Percentiles rank a stretch among this genome's conserved stretches.
These are phyloP conservation scores for Rhyacophila brunnea DNA, from an alignment of 1,140 invertebrate genomes.

Conservation along the genomic window DNA sequence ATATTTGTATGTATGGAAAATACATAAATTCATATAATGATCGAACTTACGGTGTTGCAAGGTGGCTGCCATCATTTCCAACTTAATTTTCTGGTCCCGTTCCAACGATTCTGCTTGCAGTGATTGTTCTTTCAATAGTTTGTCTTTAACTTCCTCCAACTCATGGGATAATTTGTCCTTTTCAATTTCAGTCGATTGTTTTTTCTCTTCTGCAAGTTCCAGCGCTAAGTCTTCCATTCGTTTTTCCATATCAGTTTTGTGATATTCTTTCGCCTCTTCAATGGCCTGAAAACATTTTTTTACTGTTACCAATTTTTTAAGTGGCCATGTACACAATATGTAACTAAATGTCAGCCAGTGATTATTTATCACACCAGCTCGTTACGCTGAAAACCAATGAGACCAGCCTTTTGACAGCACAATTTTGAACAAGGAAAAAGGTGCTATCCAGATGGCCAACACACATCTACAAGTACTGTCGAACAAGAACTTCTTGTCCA, in stretches of 20 bases:
- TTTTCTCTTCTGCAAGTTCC: constrained; percentile 45
- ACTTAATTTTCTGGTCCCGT: constrained; percentile 39
- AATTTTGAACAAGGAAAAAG: too few species aligned
- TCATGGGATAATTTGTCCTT: constrained; percentile 44
- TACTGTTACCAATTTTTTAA: too few species aligned
- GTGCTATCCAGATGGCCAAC: too few species aligned
- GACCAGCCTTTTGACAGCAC: too few species aligned
- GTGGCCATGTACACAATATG: too few species aligned
- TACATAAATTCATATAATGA: too few species aligned
- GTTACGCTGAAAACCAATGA: too few species aligned
- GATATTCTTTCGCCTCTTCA: constrained; percentile 43
- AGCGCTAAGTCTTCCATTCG: constrained; percentile 46
- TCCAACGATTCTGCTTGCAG: constrained; percentile 41
- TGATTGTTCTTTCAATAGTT: constrained; percentile 38
- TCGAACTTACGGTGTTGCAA: constrained; percentile 44
- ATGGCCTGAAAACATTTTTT: constrained; percentile 43
- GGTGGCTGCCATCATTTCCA: constrained; percentile 39
- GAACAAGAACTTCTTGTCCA: too few species aligned
- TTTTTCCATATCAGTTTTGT: constrained; percentile 44
- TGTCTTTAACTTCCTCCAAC: constrained; percentile 42
- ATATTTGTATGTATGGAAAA: too few species aligned
- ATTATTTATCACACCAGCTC: too few species aligned
- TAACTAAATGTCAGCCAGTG: too few species aligned
- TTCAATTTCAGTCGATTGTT: constrained; percentile 46
- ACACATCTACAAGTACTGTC: too few species aligned